Percentiles rank a stretch among this genome's conserved stretches.
Evolutionary conservation across 2,113 vertebrate genomes (phyloP).

Genomic region (Pholis gunnellus): DNA sequence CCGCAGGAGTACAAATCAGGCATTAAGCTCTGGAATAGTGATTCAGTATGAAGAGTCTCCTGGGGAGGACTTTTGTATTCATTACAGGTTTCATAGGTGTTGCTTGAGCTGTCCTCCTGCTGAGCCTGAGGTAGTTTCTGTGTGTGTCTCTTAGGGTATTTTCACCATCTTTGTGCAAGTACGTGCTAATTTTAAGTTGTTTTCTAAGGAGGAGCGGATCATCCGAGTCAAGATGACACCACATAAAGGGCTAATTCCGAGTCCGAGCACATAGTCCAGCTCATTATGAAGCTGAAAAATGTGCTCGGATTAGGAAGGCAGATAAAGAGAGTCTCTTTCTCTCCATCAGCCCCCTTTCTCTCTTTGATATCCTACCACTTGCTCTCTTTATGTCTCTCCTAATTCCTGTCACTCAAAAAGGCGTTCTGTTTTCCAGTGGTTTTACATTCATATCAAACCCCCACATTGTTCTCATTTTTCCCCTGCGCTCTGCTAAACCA

Average conservation of each 20-base stretch:
- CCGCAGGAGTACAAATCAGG: slow-evolving; percentile 1
- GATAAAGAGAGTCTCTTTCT: slow-evolving; percentile 21
- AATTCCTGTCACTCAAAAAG: slow-evolving; percentile 32
- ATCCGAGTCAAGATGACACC: slow-evolving; percentile 34
- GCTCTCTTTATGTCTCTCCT: not conserved
- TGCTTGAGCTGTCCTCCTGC: slow-evolving; percentile 6
- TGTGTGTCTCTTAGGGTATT: not conserved
- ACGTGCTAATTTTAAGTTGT: slow-evolving; percentile 31
- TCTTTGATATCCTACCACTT: slow-evolving; percentile 20
- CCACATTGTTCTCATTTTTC: not conserved
- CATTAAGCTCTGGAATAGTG: slow-evolving; percentile 4
- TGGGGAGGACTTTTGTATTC: slow-evolving; percentile 21
- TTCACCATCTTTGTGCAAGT: not conserved
- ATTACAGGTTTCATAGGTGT: not conserved
- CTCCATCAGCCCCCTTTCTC: slow-evolving; percentile 5
- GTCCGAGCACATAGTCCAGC: slow-evolving; percentile 47
- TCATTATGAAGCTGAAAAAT: slow-evolving; percentile 61
- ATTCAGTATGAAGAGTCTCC: slow-evolving; percentile 1
- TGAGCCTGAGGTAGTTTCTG: not conserved
- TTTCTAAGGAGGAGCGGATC: slow-evolving; percentile 19
- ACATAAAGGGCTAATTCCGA: slow-evolving; percentile 50
- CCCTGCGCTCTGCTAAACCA: not conserved
- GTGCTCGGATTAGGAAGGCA: slow-evolving; percentile 32
- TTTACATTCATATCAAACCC: slow-evolving; percentile 11
- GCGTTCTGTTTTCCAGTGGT: not conserved